A percentile compares a stretch with the other conserved stretches of the same genome.
These are phyloP conservation scores for Isoperla grammatica DNA, from an alignment of 2,888 invertebrate genomes.

Conservation along the genomic window DNA sequence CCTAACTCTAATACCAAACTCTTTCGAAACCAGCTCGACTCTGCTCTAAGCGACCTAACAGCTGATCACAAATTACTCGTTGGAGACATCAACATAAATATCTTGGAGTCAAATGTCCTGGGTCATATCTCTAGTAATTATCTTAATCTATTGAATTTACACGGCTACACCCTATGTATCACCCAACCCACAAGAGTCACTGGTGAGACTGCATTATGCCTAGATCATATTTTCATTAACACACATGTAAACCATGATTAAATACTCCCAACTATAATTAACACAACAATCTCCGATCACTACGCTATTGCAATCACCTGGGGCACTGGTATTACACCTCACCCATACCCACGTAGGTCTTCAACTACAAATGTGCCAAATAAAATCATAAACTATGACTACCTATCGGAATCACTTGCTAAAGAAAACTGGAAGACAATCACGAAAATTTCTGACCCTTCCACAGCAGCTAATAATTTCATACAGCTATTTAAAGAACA, in stretches of 20 bases:
- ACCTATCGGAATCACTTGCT: no score
- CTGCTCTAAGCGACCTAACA: no score
- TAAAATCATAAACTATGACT: no score
- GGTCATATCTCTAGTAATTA: not conserved
- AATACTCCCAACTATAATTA: not conserved
- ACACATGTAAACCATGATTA: not conserved
- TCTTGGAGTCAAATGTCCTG: no score
- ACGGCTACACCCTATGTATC: not conserved
- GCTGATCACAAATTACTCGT: no score
- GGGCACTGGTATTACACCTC: no score
- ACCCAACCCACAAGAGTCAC: not conserved
- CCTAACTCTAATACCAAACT: no score
- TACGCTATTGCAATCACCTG: not conserved
- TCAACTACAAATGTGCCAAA: no score
- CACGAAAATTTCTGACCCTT: not conserved
- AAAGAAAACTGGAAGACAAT: not conserved
- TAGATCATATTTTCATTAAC: not conserved
- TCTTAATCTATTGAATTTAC: not conserved
- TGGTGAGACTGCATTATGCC: not conserved
- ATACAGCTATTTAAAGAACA: not conserved
- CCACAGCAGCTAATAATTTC: not conserved
- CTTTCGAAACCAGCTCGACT: no score
- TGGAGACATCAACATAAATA: no score
- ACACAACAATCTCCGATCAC: not conserved
- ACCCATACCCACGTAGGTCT: no score